These are phyloP conservation scores for Trematomus loennbergii DNA, from an alignment of 2,113 vertebrate species.

Conservation along the genomic window DNA sequence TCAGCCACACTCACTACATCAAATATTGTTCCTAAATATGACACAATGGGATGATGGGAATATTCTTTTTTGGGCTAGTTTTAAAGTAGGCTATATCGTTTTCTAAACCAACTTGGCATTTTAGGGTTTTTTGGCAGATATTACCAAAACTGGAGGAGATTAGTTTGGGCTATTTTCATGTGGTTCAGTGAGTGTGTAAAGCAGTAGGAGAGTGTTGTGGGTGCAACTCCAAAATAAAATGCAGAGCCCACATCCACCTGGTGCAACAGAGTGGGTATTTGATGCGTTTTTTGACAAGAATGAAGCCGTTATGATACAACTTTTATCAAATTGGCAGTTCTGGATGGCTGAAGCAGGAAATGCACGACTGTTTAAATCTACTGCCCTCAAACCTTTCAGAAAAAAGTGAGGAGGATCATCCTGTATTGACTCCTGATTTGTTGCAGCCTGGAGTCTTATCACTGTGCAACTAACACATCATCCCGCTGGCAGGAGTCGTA, in stretches of 20 bases:
- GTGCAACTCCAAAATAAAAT: conserved; percentile 1
- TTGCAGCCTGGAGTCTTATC: conserved; percentile 35
- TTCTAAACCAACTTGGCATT: not conserved
- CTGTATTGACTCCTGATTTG: conserved; percentile 40
- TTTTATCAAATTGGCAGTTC: not conserved
- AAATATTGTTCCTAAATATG: not conserved
- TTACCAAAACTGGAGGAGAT: not conserved
- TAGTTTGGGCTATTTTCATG: not conserved
- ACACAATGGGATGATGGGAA: not conserved
- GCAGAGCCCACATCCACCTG: too few species aligned
- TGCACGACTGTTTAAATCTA: not conserved
- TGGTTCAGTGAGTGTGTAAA: not conserved
- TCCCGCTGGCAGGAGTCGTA: conserved; percentile 50
- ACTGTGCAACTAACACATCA: conserved; percentile 57
- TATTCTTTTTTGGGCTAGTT: not conserved
- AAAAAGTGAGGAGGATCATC: conserved; percentile 41
- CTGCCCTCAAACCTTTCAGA: not conserved
- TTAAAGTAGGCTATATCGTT: not conserved
- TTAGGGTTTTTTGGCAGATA: not conserved
- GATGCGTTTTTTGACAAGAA: not conserved
- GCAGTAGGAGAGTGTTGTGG: not conserved
- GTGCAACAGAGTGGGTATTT: not conserved
- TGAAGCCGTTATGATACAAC: too few species aligned
- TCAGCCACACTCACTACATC: not conserved
- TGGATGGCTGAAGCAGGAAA: too few species aligned